Evolutionary conservation across 2,113 vertebrate genomes (phyloP), one percentile per base, ranked within the genome.

Genomic region (Triplophysa tibetana): DNA sequence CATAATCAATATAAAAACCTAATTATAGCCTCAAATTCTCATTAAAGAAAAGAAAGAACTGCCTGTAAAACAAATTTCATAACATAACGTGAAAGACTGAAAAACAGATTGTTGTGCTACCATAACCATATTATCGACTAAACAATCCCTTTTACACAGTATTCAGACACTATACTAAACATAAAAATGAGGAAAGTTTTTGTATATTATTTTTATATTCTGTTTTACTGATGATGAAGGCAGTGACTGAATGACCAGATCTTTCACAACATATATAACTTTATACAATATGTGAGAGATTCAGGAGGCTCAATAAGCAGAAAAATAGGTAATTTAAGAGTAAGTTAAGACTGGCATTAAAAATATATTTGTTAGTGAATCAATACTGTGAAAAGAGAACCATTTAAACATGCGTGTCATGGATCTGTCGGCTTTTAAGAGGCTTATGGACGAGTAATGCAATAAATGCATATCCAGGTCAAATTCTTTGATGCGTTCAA

Each of bases 391-490:
- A 2, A 75, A 62, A 74, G 3, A 54, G 1, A 61, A 41, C 19
- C 13, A 73, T 43, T 69, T 50, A 62, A 56, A 70, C 33, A 61
- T 79, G 24, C 43, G 38, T 64, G 21, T 13, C 19, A 26, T 45
- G 16, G 33, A 38, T 67, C 45, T 52, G 24, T 23, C 43, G 23
- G 43, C 63, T 45, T 67, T 58, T 38, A 60, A 48, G 24, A 58
- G 19, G 62, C 62, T 54, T 75, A 62, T 38, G 16, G 16, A 17
- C 5, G 24, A 33, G 23, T 68, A 75, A 52, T 75, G 43, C 43
- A 81, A 75, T 23, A 48, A 75, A 56, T 45, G 17, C 50, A 77
- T 45, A 83, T 65, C 41, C 68, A 84, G 63, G 50, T 78, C 68
- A 82, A 76, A 52, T 21, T 23, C 73, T 64, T 60, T 75, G 63